Conservation (phyloP, 1,140 invertebrate genomes). For the Drosophila tristis region DNA sequence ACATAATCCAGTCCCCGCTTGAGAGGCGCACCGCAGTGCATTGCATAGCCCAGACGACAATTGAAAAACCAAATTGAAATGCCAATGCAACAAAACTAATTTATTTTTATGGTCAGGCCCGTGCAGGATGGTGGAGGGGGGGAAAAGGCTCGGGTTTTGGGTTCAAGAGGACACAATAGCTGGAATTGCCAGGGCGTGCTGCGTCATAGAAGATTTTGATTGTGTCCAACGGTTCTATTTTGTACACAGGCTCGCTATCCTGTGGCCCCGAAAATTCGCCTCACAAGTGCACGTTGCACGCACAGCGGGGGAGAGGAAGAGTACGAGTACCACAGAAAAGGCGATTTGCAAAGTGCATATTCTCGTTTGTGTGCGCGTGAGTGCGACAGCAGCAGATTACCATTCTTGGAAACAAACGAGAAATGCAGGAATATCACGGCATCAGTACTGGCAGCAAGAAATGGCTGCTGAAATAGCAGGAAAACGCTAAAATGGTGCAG, state of each 20-base stretch:
- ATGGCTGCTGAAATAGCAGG: background rate
- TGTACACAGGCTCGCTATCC: conserved; percentile 66
- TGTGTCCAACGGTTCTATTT: conserved; percentile 74
- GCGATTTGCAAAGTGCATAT: conserved; percentile 58
- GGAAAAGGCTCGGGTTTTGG: conserved; percentile 13
- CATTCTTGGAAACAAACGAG: conserved; percentile 60
- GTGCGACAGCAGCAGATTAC: conserved; percentile 22
- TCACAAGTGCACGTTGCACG: conserved; percentile 23
- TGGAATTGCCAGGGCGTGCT: conserved; percentile 67
- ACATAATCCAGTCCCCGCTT: conserved; percentile 38
- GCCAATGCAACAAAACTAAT: conserved; percentile 73
- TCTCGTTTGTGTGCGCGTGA: conserved; percentile 9
- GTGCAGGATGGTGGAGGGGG: conserved; percentile 21
- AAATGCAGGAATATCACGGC: conserved; percentile 23
- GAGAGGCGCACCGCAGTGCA: background rate
- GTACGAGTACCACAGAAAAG: background rate
- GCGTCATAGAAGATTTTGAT: conserved; percentile 46
- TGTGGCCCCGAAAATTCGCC: conserved; percentile 21
- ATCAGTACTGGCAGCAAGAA: conserved; percentile 25
- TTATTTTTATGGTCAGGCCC: conserved; percentile 68
- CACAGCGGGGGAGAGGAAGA: conserved; percentile 32
- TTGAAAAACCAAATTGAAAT: conserved; percentile 69
- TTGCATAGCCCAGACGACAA: background rate
- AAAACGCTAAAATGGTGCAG: conserved; percentile 15
- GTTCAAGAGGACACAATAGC: conserved; percentile 48